Conservation (phyloP, 2,888 invertebrate genomes). For the Mactromeris polynyma region DNA sequence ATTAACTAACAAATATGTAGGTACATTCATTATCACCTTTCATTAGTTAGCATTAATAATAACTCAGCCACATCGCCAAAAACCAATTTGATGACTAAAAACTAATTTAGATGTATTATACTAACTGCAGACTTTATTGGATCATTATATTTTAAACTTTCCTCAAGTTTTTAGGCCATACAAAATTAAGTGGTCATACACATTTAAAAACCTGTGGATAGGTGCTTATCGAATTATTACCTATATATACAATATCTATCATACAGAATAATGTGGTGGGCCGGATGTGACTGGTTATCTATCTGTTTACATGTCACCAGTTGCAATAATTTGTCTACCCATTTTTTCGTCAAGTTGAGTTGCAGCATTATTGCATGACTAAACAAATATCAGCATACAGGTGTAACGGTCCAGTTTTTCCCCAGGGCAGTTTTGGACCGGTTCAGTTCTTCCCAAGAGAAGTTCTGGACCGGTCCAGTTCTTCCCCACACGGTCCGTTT, state of each 20-base stretch:
- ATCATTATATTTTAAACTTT: not conserved
- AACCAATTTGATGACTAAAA: not conserved
- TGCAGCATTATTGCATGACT: no score
- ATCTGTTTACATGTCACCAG: not conserved
- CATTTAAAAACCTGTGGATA: not conserved
- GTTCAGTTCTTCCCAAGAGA: no score
- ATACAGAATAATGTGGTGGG: not conserved
- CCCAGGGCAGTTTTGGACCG: no score
- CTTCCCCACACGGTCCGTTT: no score
- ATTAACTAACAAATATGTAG: not conserved
- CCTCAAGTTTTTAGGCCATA: not conserved
- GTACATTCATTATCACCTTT: not conserved
- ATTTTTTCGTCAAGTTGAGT: not conserved
- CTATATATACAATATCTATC: not conserved
- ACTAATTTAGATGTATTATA: not conserved
- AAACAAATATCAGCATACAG: no score
- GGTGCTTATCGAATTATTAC: not conserved
- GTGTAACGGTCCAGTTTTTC: no score
- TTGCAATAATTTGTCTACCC: not conserved
- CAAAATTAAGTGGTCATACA: not conserved
- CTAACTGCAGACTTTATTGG: not conserved
- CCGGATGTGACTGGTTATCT: not conserved
- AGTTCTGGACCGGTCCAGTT: no score
- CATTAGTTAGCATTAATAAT: not conserved
- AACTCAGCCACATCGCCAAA: not conserved